Evolutionary conservation across 2,888 invertebrate species (phyloP).

Genomic region (Ochlodes sylvanus): DNA sequence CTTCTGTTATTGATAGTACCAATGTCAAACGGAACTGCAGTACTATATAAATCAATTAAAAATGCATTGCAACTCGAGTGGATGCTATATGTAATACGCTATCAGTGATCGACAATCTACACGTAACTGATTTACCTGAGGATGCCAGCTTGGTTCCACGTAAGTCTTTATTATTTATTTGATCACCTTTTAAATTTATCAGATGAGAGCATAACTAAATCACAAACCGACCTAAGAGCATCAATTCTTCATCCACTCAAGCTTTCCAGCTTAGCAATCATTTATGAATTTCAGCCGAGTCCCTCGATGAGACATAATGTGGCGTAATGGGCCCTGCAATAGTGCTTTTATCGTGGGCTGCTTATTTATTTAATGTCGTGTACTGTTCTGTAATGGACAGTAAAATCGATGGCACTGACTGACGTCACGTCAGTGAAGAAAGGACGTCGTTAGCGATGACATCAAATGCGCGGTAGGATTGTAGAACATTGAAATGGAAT

Average conservation of each 20-base stretch:
- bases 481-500: slow-evolving; percentile 1
- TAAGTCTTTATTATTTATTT: no score
- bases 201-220: background rate
- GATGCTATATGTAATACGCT: no score
- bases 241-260: slow-evolving; percentile 7
- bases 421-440: slow-evolving; percentile 41
- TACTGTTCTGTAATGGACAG: slow-evolving; percentile 38
- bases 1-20: no score
- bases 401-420: slow-evolving; percentile 40
- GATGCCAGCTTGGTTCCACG: no score
- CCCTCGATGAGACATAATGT: slow-evolving; percentile 26
- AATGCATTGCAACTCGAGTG: no score
- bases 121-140: no score
- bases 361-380: slow-evolving; percentile 36
- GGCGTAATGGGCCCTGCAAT: slow-evolving; percentile 25
- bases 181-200: background rate
- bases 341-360: slow-evolving; percentile 27
- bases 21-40: no score
- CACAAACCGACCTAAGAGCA: background rate
- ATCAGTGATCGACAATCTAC: no score
- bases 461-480: slow-evolving; percentile 6
- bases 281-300: slow-evolving; percentile 21
- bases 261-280: slow-evolving; percentile 20
- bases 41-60: no score
- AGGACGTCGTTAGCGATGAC: slow-evolving; percentile 29